Conservation (phyloP, 2,113 vertebrate genomes). For the Paralichthys olivaceus region DNA sequence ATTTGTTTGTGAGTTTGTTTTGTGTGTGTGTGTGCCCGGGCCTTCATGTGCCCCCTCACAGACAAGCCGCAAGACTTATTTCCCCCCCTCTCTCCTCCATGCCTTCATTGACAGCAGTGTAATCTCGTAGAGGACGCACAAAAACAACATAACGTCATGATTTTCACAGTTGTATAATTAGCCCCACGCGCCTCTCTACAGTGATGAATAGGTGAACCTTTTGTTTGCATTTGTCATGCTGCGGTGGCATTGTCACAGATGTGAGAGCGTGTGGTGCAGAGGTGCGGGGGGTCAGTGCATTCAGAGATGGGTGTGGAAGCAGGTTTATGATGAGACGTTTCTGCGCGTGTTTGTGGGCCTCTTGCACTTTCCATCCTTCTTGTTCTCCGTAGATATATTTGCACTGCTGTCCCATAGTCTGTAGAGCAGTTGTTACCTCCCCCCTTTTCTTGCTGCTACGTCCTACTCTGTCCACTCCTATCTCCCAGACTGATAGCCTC, state of each 20-base stretch:
- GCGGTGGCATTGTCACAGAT: conserved; percentile 77
- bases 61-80: conserved; percentile 60
- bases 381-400: conserved; percentile 31
- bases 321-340: conserved; percentile 41
- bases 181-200: conserved; percentile 62
- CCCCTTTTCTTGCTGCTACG: conserved; percentile 38
- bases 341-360: conserved; percentile 20
- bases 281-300: conserved; percentile 62
- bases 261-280: conserved; percentile 60
- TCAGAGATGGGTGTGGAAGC: conserved; percentile 47
- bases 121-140: conserved; percentile 79
- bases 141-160: conserved; percentile 75
- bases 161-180: conserved; percentile 80
- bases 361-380: conserved; percentile 18
- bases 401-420: conserved; percentile 8
- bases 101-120: conserved; percentile 58
- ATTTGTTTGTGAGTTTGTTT: conserved; percentile 44
- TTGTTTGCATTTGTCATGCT: conserved; percentile 84
- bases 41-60: conserved; percentile 23
- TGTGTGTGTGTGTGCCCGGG: conserved; percentile 39
- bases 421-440: conserved; percentile 56
- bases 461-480: conserved; percentile 71
- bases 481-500: conserved; percentile 74
- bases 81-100: neutral
- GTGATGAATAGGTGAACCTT: conserved; percentile 85